phyloP scores from a whole-genome alignment of 2,113 vertebrate genomes.

The cattle (Bos taurus) region DNA sequence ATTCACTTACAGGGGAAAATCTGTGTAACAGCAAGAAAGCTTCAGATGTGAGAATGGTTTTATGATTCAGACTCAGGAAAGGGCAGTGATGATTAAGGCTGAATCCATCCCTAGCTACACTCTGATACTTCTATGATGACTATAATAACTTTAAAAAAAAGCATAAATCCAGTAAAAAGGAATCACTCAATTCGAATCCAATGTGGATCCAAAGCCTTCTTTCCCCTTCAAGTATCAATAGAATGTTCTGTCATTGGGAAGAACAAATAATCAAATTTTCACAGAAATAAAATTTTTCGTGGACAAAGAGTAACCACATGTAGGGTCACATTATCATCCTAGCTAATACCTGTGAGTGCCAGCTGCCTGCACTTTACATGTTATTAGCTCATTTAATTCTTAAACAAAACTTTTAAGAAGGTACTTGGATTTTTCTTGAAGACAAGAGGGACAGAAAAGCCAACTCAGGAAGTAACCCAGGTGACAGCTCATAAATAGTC shows the following conservation, averaged over 20 bases:
- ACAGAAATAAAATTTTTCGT: not conserved
- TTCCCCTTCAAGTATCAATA: not conserved
- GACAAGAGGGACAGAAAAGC: not conserved
- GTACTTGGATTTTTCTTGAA: not conserved
- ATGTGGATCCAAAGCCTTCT: not conserved
- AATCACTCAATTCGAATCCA: not conserved
- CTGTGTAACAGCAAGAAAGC: not conserved
- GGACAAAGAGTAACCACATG: not conserved
- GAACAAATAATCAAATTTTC: not conserved
- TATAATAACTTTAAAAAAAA: not conserved
- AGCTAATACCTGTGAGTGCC: not conserved
- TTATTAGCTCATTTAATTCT: not conserved
- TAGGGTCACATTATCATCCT: not conserved
- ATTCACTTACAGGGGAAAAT: not conserved
- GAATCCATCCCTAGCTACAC: not conserved
- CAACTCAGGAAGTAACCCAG: not conserved
- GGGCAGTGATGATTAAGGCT: not conserved
- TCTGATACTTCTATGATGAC: not conserved
- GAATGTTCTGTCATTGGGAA: not conserved
- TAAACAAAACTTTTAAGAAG: not conserved
- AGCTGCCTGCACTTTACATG: not conserved
- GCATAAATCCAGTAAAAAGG: not conserved
- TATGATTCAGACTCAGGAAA: not conserved
- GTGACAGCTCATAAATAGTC: not conserved
- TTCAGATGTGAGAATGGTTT: not conserved